These are phyloP conservation scores for Ips typographus DNA, from an alignment of 1,140 invertebrate species.

Conservation along the genomic window DNA sequence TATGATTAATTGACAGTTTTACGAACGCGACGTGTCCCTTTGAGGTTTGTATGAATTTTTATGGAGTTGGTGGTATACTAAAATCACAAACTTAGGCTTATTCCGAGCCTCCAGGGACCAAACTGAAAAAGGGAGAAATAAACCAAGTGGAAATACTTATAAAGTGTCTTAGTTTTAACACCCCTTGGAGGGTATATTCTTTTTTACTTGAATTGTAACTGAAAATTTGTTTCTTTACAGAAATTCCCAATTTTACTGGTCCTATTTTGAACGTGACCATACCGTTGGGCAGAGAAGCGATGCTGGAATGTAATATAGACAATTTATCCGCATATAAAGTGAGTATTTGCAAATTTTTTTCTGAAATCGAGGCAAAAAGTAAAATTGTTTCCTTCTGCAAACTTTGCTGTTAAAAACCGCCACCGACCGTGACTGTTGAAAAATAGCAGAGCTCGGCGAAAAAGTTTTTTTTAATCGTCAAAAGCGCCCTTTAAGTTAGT, in stretches of 20 bases:
- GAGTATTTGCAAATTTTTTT: conserved; percentile 39
- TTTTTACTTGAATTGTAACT: too few relatives aligned
- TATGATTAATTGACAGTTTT: too few relatives aligned
- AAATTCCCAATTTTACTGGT: conserved; percentile 64
- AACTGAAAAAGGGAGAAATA: too few relatives aligned
- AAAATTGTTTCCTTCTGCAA: not conserved
- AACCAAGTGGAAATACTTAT: too few relatives aligned
- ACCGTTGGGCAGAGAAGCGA: conserved; percentile 63
- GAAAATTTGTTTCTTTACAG: conserved; percentile 56
- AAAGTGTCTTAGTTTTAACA: too few relatives aligned
- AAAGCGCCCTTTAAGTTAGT: conserved; percentile 2
- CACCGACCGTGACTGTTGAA: conserved; percentile 6
- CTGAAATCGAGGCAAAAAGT: not conserved
- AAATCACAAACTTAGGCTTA: not conserved
- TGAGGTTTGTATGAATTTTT: not conserved
- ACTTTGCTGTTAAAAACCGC: conserved; percentile 5
- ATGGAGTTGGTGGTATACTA: not conserved
- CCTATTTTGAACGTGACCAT: conserved; percentile 64
- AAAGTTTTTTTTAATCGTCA: conserved; percentile 1
- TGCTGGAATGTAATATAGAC: conserved; percentile 62
- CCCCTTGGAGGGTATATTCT: too few relatives aligned
- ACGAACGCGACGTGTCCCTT: too few relatives aligned
- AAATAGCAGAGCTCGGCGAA: not conserved
- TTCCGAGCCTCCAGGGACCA: too few relatives aligned
- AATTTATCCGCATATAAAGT: conserved; percentile 65